Base-by-base conservation (phyloP, 2,888 invertebrate genomes). In the Ophonus ardosiacus region DNA sequence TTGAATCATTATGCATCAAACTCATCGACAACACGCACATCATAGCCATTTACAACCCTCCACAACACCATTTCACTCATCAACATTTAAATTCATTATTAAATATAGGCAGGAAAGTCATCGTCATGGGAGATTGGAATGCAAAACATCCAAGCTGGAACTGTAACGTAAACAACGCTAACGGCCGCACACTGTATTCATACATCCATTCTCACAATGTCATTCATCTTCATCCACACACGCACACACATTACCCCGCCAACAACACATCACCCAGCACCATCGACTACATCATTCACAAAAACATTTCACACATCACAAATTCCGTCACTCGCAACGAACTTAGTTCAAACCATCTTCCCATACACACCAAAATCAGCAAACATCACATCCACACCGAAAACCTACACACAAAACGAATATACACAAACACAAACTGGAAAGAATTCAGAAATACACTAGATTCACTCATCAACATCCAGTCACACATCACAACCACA, bases 331-430 rank as follows among this genome's bases (percentile, higher is more conserved):
- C 86, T 0, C 17, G 78, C 7, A 40, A 87, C 15, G 87, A 87
- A 85, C 82, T 88, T 6, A 88, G 81, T 40, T 88, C 88, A 0
- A 88, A 88, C 74, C 88, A 88, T 15, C 5, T 15, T 57, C 57
- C 57, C 10, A 57, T 57, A 6, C 10, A 6, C 7, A 15, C 17
- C 17, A 59, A 59, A 59, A 6, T 59, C n/a, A 59, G 17, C 17
- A 2, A 7, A 15, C n/a, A 59, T 17, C 6, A 15, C 17, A 59
- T 17, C 4, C 59, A 59, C n/a, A 1, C 59, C 4, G 17, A 59
- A n/a, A n/a, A 13, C 40, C 56, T 56, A 10, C 21, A 38, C 31
- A 18, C 57, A 38, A 79, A 17, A 10, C 56, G 63, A 13, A 59
- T 59, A 10, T 84, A 79, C 40, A 78, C 51, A 65, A n/a, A 85